Base-by-base conservation (phyloP, 2,113 vertebrate species). In the Pyxicephalus adspersus region DNA sequence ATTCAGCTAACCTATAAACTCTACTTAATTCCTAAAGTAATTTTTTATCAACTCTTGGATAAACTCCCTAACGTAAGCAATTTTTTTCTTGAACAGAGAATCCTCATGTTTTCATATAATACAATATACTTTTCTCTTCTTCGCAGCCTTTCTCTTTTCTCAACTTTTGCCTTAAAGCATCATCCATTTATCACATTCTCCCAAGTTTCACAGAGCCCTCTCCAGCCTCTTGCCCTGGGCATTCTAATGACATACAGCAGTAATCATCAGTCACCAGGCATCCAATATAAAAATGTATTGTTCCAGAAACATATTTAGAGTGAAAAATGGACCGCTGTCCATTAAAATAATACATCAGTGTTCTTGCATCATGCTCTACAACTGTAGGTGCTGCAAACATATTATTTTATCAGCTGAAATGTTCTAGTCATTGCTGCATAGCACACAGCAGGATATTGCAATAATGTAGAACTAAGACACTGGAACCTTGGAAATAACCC, bases 231-330 rank as follows among this genome's bases (percentile, higher is more conserved):
- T 25, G 38, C 45, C 45, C 45, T 67, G 34, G 65, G 65, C n/a
- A 50, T 17, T 50, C 8, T 0, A 25, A n/a, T 25, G 34, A 67
- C 65, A 50, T 22, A 50, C n/a, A 67, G 65, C 65, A 67, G 65
- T 50, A 67, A 52, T 70, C 23, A 70, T 70, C 66, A 70, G 38
- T 70, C 66, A 70, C 66, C 26, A 52, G 50, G 45, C 66, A 70
- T 52, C 66, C 66, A 22, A 26, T 52, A 52, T 52, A 52, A 70
- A 70, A 70, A 70, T 51, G 23, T 51, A 23, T 52, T 26, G 66
- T 52, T 23, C 19, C 66, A 51, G 5, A 23, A 25, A 52, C 66
- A 52, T 52, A 70, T 26, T 52, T 26, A 51, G 22, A 50, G n/a
- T 51, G 66, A 70, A 70, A 70, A 52, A 52, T 64, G 17, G 66